Percentiles rank a stretch among this genome's conserved stretches.
These are phyloP conservation scores for Taphrorychus bicolor DNA, from an alignment of 2,888 invertebrate genomes.

Conservation along the genomic window DNA sequence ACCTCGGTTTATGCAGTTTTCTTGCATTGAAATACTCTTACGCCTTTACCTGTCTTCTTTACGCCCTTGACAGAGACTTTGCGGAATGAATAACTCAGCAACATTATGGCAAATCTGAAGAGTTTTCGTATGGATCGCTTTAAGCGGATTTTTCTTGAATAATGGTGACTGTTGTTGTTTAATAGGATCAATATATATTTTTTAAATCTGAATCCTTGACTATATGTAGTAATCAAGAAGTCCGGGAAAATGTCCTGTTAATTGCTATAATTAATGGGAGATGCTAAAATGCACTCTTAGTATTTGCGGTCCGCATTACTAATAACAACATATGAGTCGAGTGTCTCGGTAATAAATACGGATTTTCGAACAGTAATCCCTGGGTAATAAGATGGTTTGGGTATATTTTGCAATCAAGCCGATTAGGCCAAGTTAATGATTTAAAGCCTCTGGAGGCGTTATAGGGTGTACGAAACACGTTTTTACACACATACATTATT, in stretches of 20 bases:
- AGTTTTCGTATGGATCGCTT: not conserved
- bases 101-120: not conserved
- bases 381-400: slow-evolving; percentile 50
- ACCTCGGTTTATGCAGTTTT: not conserved
- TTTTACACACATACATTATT: too few relatives aligned
- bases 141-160: not conserved
- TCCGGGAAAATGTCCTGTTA: not conserved
- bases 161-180: not conserved
- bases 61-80: not conserved
- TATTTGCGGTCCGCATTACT: slow-evolving; percentile 47
- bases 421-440: slow-evolving; percentile 49
- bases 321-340: slow-evolving; percentile 46
- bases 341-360: slow-evolving; percentile 49
- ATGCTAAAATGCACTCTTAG: slow-evolving; percentile 45
- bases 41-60: not conserved
- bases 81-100: not conserved
- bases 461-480: not conserved
- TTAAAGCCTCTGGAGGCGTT: slow-evolving; percentile 30
- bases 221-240: not conserved
- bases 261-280: not conserved
- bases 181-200: too few relatives aligned
- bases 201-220: not conserved
- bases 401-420: slow-evolving; percentile 52
- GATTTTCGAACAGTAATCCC: slow-evolving; percentile 52
- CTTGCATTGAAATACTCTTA: not conserved